Evolutionary conservation across 2,888 invertebrate genomes (phyloP).

Genomic region (Agonopterix heracliana): DNA sequence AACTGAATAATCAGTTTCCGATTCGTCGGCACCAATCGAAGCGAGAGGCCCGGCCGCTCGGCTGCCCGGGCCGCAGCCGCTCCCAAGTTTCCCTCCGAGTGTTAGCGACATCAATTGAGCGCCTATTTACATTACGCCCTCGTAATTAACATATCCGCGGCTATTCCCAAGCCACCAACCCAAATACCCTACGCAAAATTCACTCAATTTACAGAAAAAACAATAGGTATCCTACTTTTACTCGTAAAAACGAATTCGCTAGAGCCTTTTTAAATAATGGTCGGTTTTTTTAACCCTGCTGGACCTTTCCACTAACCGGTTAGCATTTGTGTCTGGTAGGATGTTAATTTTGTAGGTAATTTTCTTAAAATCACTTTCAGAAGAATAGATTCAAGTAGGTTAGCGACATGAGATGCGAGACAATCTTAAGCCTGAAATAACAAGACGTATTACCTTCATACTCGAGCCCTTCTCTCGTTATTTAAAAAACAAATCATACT

Average conservation of each 20-base stretch:
- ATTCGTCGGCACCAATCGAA: constrained; percentile 22
- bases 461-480: too few species aligned
- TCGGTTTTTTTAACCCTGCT: neutral
- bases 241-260: constrained; percentile 24
- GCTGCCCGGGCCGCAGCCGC: neutral
- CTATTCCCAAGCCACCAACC: constrained; percentile 59
- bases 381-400: too few species aligned
- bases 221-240: constrained; percentile 12
- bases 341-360: too few species aligned
- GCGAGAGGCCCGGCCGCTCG: neutral
- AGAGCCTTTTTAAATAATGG: constrained; percentile 19
- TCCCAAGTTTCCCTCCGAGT: constrained; percentile 30
- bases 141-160: constrained; percentile 66
- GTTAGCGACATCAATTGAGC: constrained; percentile 65
- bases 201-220: constrained; percentile 31
- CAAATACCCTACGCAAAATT: constrained; percentile 40
- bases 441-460: too few species aligned
- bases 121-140: constrained; percentile 63
- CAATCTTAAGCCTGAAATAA: too few species aligned
- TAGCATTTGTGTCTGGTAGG: too few species aligned
- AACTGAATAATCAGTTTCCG: constrained; percentile 41
- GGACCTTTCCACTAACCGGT: too few species aligned
- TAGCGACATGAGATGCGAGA: too few species aligned
- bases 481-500: too few species aligned
- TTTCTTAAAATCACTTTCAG: too few species aligned